A percentile compares a stretch with the other conserved stretches of the same genome.
These are phyloP conservation scores for Anoura caudifer DNA, from an alignment of 2,113 vertebrate species.

Conservation along the genomic window DNA sequence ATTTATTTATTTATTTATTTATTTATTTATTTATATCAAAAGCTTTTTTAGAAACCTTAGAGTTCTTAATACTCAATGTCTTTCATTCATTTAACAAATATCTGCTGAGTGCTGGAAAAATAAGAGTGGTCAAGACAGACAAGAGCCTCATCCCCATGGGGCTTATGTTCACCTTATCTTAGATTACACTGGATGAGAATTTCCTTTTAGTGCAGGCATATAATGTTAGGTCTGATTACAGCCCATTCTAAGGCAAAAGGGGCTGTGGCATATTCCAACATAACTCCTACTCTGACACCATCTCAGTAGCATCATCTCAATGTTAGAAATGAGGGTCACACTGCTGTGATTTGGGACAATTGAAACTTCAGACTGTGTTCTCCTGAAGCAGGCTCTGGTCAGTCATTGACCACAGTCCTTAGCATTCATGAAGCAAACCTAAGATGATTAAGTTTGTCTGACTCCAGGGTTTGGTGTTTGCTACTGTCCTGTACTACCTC, in stretches of 20 bases:
- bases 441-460: background rate
- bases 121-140: background rate
- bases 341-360: background rate
- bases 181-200: background rate
- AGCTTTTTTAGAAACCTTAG: background rate
- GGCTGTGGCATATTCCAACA: too few relatives aligned
- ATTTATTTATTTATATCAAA: background rate
- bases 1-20: background rate
- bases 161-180: background rate
- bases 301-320: background rate
- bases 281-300: too few relatives aligned
- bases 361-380: background rate
- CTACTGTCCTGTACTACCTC: background rate
- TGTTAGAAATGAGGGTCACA: background rate
- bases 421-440: background rate
- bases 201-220: background rate
- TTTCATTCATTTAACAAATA: background rate
- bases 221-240: background rate
- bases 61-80: background rate
- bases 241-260: background rate
- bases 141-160: background rate
- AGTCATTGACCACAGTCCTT: background rate
- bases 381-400: background rate
- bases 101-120: background rate
- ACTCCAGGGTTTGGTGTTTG: background rate